phyloP scores from a whole-genome alignment of 2,888 invertebrate genomes.

The Artemia sinica region DNA sequence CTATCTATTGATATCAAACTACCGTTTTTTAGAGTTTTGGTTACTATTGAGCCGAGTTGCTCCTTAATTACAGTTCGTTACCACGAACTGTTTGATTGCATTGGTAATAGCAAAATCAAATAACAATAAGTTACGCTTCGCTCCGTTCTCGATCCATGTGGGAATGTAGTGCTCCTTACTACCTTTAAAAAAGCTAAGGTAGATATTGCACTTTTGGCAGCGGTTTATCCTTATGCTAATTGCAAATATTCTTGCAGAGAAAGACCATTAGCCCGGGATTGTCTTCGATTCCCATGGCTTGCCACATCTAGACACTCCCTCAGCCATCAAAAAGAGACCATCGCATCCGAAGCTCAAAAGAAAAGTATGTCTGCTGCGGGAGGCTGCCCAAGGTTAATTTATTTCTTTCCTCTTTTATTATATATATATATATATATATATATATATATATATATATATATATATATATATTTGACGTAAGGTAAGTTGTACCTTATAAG shows the following conservation, averaged over 20 bases:
- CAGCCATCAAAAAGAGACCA: slow-evolving; percentile 21
- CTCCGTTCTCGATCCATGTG: too few species aligned
- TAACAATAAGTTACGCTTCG: too few species aligned
- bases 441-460: slow-evolving; percentile 7
- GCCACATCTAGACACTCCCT: slow-evolving; percentile 26
- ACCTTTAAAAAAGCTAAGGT: too few species aligned
- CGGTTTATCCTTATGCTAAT: slow-evolving; percentile 4
- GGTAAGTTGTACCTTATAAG: background rate
- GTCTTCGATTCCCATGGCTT: slow-evolving; percentile 43
- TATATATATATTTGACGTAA: background rate
- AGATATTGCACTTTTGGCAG: background rate
- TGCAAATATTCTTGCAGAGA: slow-evolving; percentile 32
- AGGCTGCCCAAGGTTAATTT: slow-evolving; percentile 20
- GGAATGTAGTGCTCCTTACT: too few species aligned
- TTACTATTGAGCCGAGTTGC: too few species aligned
- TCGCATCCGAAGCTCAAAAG: slow-evolving; percentile 21
- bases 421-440: slow-evolving; percentile 7
- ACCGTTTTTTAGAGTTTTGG: too few species aligned
- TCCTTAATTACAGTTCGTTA: too few species aligned
- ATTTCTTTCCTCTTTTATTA: background rate
- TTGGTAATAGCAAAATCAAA: too few species aligned
- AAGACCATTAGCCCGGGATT: slow-evolving; percentile 41
- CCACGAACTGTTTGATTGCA: too few species aligned
- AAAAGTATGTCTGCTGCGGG: slow-evolving; percentile 17
- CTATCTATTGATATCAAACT: too few species aligned